These are phyloP conservation scores for Luidia sarsii DNA, from an alignment of 53 echinoderm and acorn worm genomes.

Conservation along the genomic window DNA sequence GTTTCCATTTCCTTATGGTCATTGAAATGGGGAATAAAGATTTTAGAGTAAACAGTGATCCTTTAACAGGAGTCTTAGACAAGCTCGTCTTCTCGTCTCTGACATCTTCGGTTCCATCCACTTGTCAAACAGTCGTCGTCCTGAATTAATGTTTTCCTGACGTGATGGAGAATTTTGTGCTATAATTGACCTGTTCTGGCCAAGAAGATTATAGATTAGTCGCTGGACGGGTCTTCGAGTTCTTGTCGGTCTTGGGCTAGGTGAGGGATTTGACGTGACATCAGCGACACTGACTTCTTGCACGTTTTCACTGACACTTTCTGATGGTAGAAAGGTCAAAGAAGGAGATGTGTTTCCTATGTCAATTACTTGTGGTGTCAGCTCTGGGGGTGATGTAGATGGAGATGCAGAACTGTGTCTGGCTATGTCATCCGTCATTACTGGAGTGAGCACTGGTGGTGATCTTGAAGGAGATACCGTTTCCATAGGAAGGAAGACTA, in stretches of 20 bases:
- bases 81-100: not conserved
- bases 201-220: not conserved
- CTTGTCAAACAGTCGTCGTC: not conserved
- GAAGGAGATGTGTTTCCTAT: too few relatives aligned
- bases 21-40: too few relatives aligned
- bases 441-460: not conserved
- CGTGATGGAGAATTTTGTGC: not conserved
- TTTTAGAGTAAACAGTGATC: not conserved
- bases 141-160: not conserved
- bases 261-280: not conserved
- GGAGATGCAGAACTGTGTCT: not conserved
- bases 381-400: not conserved
- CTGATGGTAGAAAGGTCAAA: too few relatives aligned
- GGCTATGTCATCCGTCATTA: not conserved
- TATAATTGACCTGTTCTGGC: not conserved
- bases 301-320: not conserved
- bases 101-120: not conserved
- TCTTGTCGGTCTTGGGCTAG: not conserved
- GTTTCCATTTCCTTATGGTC: too few relatives aligned
- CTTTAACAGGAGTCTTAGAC: not conserved
- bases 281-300: not conserved
- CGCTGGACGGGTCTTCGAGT: not conserved
- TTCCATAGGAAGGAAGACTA: not conserved
- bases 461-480: not conserved
- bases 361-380: not conserved